Evolutionary conservation across 2,888 invertebrate species (phyloP), one percentile per base, ranked within the genome.

Genomic region (Timema cristinae): DNA sequence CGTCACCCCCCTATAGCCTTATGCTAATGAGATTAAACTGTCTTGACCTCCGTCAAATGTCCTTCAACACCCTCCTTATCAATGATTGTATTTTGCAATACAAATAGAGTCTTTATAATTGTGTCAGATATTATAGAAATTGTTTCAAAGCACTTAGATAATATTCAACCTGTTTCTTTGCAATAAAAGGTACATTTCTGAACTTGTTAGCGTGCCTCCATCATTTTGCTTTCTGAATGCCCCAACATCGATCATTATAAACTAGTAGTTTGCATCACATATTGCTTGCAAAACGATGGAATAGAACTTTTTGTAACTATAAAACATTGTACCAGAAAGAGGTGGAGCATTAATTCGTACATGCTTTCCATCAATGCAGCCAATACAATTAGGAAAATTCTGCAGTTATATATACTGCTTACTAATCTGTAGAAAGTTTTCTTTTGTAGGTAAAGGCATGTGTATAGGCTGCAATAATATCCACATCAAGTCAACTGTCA

Each of bases 141-240:
- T 15, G 56, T 73, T 70, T 72, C 70, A 47, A 72, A 69, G 15
- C 47, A 10, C 59, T 67, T 73, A 48, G 63, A 63, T 9, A 74
- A 66, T 52, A 75, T 15, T 16, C 70, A 13, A 76, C 72, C 67
- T 67, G 66, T 73, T 48, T 54, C 56, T 52, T 51, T 32, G 32
- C 32, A 76, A 66, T 54, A 69, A 70, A 71, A 67, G 50, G 67
- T 72, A 76, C 70, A 79, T 61, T 47, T 71, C 54, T 52, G 76
- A 77, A 16, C 75, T 70, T 63, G 74, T 68, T 70, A 78, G 76
- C 56, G 76, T 78, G 70, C 77, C 77, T 15, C 78, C 77, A 71
- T 79, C 78, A 67, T 77, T 77, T 71, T 77, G 77, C 75, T 77
- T 78, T 11, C 77, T 77, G 67, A 77, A 78, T 8, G 75, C 78